Percentiles rank a stretch among this genome's conserved stretches.
phyloP scores from a whole-genome alignment of 1,140 invertebrate genomes.

The Heliothis subflexa region DNA sequence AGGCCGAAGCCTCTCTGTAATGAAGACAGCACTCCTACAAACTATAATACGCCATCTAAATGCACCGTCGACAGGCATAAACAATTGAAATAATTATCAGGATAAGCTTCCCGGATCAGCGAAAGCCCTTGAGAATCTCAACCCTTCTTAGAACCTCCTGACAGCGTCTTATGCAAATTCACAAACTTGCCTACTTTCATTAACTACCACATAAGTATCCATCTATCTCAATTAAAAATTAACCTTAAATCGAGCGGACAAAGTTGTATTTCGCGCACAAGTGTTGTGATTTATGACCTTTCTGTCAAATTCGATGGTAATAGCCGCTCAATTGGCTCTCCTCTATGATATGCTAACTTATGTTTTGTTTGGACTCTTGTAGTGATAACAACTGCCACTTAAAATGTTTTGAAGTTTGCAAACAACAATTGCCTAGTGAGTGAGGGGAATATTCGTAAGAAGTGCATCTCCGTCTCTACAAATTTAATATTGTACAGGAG shows the following conservation, averaged over 20 bases:
- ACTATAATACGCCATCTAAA: conserved; percentile 85
- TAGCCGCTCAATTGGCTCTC: conserved; percentile 79
- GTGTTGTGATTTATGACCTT: conserved; percentile 47
- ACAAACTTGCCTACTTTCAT: conserved; percentile 66
- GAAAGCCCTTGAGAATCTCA: conserved; percentile 80
- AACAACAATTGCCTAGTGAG: conserved; percentile 8
- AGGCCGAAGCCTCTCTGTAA: conserved; percentile 63
- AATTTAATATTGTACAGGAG: neutral
- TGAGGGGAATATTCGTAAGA: neutral
- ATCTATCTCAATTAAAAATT: conserved; percentile 33
- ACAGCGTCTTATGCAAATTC: conserved; percentile 85
- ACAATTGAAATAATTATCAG: conserved; percentile 86
- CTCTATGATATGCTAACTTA: conserved; percentile 67
- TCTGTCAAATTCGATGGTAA: conserved; percentile 55
- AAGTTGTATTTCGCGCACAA: conserved; percentile 41
- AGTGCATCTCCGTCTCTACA: neutral
- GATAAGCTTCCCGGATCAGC: conserved; percentile 81
- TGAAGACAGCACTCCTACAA: conserved; percentile 78
- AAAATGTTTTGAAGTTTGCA: conserved; percentile 30
- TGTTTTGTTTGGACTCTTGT: conserved; percentile 64
- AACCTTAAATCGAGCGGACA: conserved; percentile 26
- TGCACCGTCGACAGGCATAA: conserved; percentile 85
- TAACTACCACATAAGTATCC: conserved; percentile 57
- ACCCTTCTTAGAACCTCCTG: conserved; percentile 80
- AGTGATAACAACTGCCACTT: conserved; percentile 42